Percentiles rank a stretch among this genome's conserved stretches.
phyloP scores from a whole-genome alignment of 2,113 vertebrate species.

The Sceloporus tristichus region DNA sequence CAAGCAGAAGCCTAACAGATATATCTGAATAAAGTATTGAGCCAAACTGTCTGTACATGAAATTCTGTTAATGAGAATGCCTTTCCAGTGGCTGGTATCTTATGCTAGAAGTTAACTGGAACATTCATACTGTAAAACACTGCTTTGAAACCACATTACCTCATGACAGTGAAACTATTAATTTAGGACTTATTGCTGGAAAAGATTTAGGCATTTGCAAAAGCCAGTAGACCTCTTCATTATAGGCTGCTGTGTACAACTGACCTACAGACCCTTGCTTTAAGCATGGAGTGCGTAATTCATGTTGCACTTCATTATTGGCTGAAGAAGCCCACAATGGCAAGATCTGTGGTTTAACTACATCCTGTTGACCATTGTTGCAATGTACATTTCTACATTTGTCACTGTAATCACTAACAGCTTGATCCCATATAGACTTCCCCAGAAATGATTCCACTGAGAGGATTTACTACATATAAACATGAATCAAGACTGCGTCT shows the following conservation, averaged over 20 bases:
- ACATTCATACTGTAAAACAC: conserved; percentile 11
- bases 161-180: conserved; percentile 22
- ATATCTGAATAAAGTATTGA: neutral
- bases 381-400: neutral
- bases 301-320: neutral
- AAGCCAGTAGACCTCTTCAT: conserved; percentile 36
- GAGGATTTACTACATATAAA: neutral
- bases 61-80: conserved; percentile 27
- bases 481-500: neutral
- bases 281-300: neutral
- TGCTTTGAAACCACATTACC: conserved; percentile 39
- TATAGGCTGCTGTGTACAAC: neutral
- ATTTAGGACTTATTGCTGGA: conserved; percentile 42
- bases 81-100: conserved; percentile 48
- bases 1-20: neutral
- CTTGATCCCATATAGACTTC: conserved; percentile 13
- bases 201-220: conserved; percentile 2
- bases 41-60: conserved; percentile 11
- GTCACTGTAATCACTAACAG: conserved; percentile 19
- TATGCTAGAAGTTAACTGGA: conserved; percentile 6
- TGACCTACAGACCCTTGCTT: conserved; percentile 10
- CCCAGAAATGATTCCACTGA: neutral
- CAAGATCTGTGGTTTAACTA: neutral
- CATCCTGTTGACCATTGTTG: conserved; percentile 23
- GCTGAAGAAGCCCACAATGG: neutral